phyloP scores from a whole-genome alignment of 2,888 invertebrate genomes.

The Polydrusus tereticollis region DNA sequence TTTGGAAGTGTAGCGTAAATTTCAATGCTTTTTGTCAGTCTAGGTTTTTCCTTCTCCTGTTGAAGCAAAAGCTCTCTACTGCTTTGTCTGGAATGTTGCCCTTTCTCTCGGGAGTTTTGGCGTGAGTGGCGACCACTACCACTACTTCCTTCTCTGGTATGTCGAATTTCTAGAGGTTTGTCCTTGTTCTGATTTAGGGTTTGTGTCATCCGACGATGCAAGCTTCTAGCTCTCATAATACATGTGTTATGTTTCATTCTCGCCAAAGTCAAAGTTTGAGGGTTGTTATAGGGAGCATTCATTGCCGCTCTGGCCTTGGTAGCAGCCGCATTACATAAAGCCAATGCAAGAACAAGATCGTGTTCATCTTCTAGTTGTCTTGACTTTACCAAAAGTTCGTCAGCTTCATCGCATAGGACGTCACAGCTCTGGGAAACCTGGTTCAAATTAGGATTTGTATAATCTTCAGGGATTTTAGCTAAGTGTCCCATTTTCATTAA shows the following conservation, averaged over 20 bases:
- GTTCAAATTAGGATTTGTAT: slow-evolving; percentile 69
- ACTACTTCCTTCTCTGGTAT: slow-evolving; percentile 82
- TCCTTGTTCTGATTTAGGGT: slow-evolving; percentile 73
- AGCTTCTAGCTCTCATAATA: slow-evolving; percentile 89
- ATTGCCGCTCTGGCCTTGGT: slow-evolving; percentile 90
- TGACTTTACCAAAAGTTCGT: slow-evolving; percentile 88
- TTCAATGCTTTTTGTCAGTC: slow-evolving; percentile 79
- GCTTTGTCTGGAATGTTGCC: slow-evolving; percentile 75
- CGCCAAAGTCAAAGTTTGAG: slow-evolving; percentile 90
- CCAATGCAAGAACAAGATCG: slow-evolving; percentile 84
- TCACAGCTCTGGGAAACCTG: slow-evolving; percentile 79
- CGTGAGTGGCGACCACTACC: slow-evolving; percentile 80
- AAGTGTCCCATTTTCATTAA: slow-evolving; percentile 84
- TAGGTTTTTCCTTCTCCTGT: slow-evolving; percentile 63
- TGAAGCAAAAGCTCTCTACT: slow-evolving; percentile 66
- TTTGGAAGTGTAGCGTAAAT: slow-evolving; percentile 93
- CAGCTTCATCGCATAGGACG: slow-evolving; percentile 89
- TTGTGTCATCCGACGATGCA: slow-evolving; percentile 82
- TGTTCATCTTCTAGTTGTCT: slow-evolving; percentile 88
- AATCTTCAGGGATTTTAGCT: slow-evolving; percentile 90
- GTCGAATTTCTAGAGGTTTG: slow-evolving; percentile 73
- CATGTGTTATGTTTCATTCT: slow-evolving; percentile 96
- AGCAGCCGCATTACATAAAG: slow-evolving; percentile 88
- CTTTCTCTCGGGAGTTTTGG: slow-evolving; percentile 79
- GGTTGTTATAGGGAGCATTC: slow-evolving; percentile 94